These are phyloP conservation scores for Forbesichthys papilliferus DNA, from an alignment of 2,113 vertebrate genomes.

Conservation along the genomic window DNA sequence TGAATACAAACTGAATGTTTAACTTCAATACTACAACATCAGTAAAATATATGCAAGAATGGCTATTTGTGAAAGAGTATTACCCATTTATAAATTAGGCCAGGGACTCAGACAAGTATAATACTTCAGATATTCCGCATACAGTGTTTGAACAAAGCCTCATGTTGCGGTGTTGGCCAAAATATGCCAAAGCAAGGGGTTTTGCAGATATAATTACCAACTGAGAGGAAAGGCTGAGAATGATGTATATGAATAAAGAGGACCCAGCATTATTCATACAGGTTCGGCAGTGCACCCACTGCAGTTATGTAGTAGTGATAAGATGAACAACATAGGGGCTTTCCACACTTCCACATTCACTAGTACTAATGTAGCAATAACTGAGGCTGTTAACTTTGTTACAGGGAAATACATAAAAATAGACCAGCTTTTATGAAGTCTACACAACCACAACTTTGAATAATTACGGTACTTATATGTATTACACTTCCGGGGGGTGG, in stretches of 20 bases:
- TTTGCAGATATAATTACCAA: not conserved
- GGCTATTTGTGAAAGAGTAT: no score
- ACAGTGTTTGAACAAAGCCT: no score
- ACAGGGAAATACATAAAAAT: conserved; percentile 45
- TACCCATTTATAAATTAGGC: no score
- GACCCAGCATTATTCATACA: not conserved
- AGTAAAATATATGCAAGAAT: no score
- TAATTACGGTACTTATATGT: conserved; percentile 34
- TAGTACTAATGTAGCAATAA: conserved; percentile 53
- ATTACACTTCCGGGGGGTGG: conserved; percentile 22
- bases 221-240: not conserved
- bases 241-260: no score
- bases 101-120: no score
- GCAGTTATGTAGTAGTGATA: conserved; percentile 11
- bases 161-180: not conserved
- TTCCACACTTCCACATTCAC: conserved; percentile 53
- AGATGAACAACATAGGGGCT: conserved; percentile 25
- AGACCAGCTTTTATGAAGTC: conserved; percentile 42
- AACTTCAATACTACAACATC: no score
- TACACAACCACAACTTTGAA: conserved; percentile 61
- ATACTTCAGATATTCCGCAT: no score
- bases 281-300: conserved; percentile 3
- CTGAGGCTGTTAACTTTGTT: conserved; percentile 21
- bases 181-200: conserved; percentile 13
- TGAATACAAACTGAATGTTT: no score